Base-by-base conservation (phyloP, 1,140 invertebrate genomes). In the Planococcus citri region DNA sequence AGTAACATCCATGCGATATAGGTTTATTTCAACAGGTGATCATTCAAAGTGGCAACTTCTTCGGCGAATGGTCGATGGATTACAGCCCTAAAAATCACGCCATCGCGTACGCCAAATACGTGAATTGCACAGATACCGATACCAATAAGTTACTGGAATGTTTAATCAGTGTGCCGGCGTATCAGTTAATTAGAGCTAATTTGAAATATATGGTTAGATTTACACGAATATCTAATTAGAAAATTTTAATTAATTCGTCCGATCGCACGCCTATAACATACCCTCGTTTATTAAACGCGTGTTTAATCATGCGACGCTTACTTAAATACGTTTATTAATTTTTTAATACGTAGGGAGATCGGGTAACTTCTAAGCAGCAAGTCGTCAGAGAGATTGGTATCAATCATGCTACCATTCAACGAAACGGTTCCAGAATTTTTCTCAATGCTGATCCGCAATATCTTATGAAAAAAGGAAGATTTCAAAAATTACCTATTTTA, bases 1-100 rank as follows among this genome's bases (percentile, higher is more conserved):
- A 25, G 21, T 22, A 61, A 61, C 3, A 22, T 12, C 3, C 25
- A 3, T 12, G 21, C 12, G 29, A 6, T 6, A 68, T 70, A 76
- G 75, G 68, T n/a, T 69, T 74, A 25, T 87, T 86, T 73, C 78
- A 84, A 61, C 77, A 77, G 72, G 80, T 77, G 1, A 83, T 86
- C 33, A 74, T 82, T 33, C 80, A 82, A 74, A 83, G 84, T 75
- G 85, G 85, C 4, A 74, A 74, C 9, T 69, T 72, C 1, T 37
- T 74, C 10, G 74, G 74, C 60, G 74, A 74, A 21, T 76, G 76
- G 76, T 72, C 74, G 1, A 70, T 75, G 27, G 75, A 76, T 70
- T 21, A 61, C 25, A 64, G 73, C 17, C 73, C 75, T 3, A 61
- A 71, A 9, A 9, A 60, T 9, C 71, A 73, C 24, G 73, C 73